Percentiles rank a stretch among this genome's conserved stretches.
These are phyloP conservation scores for Apis florea DNA, from an alignment of 1,140 invertebrate species.

Conservation along the genomic window DNA sequence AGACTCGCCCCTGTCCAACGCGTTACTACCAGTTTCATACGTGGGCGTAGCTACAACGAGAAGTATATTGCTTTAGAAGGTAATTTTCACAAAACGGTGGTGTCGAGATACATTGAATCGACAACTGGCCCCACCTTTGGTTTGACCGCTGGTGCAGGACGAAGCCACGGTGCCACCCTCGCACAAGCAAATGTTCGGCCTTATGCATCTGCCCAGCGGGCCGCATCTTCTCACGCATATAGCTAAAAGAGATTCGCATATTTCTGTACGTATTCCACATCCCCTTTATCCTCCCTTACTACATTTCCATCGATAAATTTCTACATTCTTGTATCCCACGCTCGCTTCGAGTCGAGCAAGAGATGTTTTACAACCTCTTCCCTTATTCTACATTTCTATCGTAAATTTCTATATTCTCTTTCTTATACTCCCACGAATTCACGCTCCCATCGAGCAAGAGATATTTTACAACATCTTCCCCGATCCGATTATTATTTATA, in stretches of 20 bases:
- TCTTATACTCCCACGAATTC: too few species aligned
- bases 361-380: too few species aligned
- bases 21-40: conserved; percentile 64
- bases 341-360: too few species aligned
- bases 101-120: neutral
- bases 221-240: conserved; percentile 88
- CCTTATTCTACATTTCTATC: neutral
- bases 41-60: conserved; percentile 47
- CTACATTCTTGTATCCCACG: too few species aligned
- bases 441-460: too few species aligned
- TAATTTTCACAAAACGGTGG: neutral
- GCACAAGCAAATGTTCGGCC: conserved; percentile 91
- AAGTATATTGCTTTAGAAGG: neutral
- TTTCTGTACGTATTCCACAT: too few species aligned
- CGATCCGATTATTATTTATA: too few species aligned
- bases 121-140: conserved; percentile 52
- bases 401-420: neutral
- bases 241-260: conserved; percentile 81
- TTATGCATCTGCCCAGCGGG: conserved; percentile 86
- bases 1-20: conserved; percentile 72
- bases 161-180: conserved; percentile 83
- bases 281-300: neutral
- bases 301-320: neutral
- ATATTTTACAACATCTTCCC: too few species aligned
- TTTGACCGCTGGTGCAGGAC: conserved; percentile 72